These are phyloP conservation scores for Diploscapter pachys DNA, from an alignment of 1,140 invertebrate species.

Conservation along the genomic window DNA sequence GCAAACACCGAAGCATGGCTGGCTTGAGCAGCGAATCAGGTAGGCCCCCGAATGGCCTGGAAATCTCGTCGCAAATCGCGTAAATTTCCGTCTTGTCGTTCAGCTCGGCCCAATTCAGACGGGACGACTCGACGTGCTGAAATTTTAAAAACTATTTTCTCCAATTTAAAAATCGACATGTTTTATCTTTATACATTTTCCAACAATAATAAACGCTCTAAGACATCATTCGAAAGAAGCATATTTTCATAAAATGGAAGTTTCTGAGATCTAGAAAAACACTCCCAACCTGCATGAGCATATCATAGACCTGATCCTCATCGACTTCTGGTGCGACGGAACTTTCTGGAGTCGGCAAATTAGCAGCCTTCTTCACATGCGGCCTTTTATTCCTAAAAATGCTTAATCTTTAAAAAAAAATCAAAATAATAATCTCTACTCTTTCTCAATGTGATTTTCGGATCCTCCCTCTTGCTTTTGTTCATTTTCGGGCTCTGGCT, in stretches of 20 bases:
- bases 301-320: constrained; percentile 2
- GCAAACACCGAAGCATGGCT: constrained; percentile 29
- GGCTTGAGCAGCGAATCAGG: constrained; percentile 36
- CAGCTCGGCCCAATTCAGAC: constrained; percentile 38
- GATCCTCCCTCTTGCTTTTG: not conserved
- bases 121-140: constrained; percentile 16
- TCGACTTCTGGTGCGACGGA: not conserved
- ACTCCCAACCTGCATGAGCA: not conserved
- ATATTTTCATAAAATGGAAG: not conserved
- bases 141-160: constrained; percentile 1
- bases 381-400: not conserved
- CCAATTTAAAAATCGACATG: not conserved
- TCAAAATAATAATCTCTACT: constrained; percentile 13
- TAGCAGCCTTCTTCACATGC: not conserved
- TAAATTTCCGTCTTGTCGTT: constrained; percentile 36
- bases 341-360: not conserved
- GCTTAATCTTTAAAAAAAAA: constrained; percentile 1
- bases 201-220: not conserved
- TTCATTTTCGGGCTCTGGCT: not conserved
- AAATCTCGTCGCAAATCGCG: constrained; percentile 29
- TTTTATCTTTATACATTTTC: not conserved
- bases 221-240: not conserved
- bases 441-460: constrained; percentile 14
- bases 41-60: constrained; percentile 23
- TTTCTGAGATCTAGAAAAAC: not conserved